Evolutionary conservation across 1,140 invertebrate species (phyloP).

Genomic region (Drosophila orosa): DNA sequence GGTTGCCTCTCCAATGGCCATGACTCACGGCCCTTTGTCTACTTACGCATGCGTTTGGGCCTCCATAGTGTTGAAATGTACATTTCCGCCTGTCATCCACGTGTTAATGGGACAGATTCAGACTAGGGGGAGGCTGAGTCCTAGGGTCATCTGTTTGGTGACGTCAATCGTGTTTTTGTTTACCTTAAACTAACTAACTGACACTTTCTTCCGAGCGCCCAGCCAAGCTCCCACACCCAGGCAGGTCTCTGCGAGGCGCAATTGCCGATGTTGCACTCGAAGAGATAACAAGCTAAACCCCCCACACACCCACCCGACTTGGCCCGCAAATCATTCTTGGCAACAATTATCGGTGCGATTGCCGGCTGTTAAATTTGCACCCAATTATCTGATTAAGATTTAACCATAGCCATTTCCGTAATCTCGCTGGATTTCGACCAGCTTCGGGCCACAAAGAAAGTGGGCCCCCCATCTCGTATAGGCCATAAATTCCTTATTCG

Average conservation of each 20-base stretch:
- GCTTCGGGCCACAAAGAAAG: conserved; percentile 31
- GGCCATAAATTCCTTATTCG: conserved; percentile 6
- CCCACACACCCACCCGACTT: conserved; percentile 34
- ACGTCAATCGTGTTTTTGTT: conserved; percentile 44
- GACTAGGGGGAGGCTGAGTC: conserved; percentile 10
- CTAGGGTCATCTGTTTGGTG: conserved; percentile 16
- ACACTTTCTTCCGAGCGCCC: conserved; percentile 9
- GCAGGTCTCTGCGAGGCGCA: conserved; percentile 23
- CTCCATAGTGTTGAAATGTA: conserved; percentile 4
- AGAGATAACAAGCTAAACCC: conserved; percentile 46
- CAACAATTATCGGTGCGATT: conserved; percentile 72
- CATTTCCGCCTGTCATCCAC: conserved; percentile 26
- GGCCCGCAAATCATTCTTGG: conserved; percentile 55
- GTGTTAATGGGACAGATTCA: conserved; percentile 16
- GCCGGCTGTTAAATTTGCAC: conserved; percentile 46
- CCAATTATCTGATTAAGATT: conserved; percentile 66
- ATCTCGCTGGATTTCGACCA: conserved; percentile 33
- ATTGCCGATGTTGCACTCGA: conserved; percentile 28
- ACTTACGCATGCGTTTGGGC: conserved; percentile 17
- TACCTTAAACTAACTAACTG: background rate
- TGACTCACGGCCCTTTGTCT: conserved; percentile 48
- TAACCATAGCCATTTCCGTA: conserved; percentile 30
- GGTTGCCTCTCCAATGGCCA: conserved; percentile 42
- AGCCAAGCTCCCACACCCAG: conserved; percentile 8
- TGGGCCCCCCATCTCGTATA: conserved; percentile 17